A percentile compares a stretch with the other conserved stretches of the same genome.
These are phyloP conservation scores for Cryptocheilus praepositus DNA, from an alignment of 2,888 invertebrate genomes.

Conservation along the genomic window DNA sequence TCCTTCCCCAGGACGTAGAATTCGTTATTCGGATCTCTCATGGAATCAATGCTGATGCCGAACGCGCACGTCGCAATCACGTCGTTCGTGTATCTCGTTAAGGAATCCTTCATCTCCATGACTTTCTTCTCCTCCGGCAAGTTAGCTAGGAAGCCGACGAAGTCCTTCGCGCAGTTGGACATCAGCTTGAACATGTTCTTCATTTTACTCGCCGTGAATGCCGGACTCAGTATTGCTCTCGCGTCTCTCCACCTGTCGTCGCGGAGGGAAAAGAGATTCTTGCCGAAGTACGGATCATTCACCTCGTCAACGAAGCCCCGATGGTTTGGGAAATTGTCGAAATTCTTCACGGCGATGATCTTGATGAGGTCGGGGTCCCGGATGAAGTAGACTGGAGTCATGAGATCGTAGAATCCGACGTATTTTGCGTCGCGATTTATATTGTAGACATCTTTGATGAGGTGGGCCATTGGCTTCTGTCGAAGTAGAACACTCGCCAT, in stretches of 20 bases:
- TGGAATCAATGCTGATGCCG: slow-evolving; percentile 62
- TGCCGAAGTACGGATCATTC: slow-evolving; percentile 48
- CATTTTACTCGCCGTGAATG: slow-evolving; percentile 79
- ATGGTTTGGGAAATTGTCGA: slow-evolving; percentile 48
- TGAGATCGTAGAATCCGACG: slow-evolving; percentile 51
- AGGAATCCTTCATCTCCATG: slow-evolving; percentile 65
- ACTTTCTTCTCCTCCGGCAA: slow-evolving; percentile 15
- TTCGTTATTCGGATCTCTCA: slow-evolving; percentile 62
- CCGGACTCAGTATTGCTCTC: slow-evolving; percentile 76
- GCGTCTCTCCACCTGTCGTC: slow-evolving; percentile 77
- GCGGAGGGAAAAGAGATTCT: slow-evolving; percentile 47
- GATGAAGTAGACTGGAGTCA: slow-evolving; percentile 40
- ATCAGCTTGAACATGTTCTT: slow-evolving; percentile 76
- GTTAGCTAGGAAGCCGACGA: slow-evolving; percentile 51
- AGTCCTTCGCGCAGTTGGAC: slow-evolving; percentile 62
- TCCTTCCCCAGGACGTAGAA: slow-evolving; percentile 57
- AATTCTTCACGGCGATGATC: slow-evolving; percentile 40
- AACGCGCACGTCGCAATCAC: slow-evolving; percentile 66
- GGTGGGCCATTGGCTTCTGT: slow-evolving; percentile 32
- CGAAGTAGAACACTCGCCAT: slow-evolving; percentile 38
- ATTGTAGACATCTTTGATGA: slow-evolving; percentile 43
- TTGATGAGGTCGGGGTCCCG: slow-evolving; percentile 56
- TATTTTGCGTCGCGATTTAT: slow-evolving; percentile 49
- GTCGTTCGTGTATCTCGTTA: slow-evolving; percentile 61
- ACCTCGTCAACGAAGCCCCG: slow-evolving; percentile 9